Conservation (phyloP, 2,113 vertebrate genomes). For the Camelus dromedarius region DNA sequence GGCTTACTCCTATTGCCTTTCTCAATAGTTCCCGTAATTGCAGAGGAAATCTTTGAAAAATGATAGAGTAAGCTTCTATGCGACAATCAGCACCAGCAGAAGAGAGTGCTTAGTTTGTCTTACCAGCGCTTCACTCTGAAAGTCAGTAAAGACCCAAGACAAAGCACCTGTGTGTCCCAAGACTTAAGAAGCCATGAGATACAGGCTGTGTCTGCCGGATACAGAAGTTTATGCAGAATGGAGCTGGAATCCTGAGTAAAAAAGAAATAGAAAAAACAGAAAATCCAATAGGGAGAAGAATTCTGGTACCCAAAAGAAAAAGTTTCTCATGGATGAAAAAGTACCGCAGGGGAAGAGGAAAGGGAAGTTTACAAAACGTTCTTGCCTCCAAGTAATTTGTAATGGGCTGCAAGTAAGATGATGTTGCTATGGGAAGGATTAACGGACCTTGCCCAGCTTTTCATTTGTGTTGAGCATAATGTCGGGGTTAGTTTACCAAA, state of each 20-base stretch:
- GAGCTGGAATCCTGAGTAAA: not conserved
- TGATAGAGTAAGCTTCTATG: not conserved
- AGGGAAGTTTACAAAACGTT: not conserved
- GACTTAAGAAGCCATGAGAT: not conserved
- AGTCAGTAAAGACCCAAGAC: not conserved
- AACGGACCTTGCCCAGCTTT: not conserved
- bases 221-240: not conserved
- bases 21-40: not conserved
- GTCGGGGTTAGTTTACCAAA: not conserved
- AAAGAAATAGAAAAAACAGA: not conserved
- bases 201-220: not conserved
- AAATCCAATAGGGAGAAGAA: not conserved
- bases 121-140: not conserved
- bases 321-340: not conserved
- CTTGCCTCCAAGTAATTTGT: not conserved
- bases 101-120: not conserved
- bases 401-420: not conserved
- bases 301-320: not conserved
- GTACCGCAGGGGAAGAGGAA: not conserved
- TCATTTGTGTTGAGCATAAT: not conserved
- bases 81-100: not conserved
- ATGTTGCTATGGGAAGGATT: not conserved
- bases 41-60: not conserved
- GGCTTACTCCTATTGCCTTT: not conserved
- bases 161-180: not conserved